A percentile compares a stretch with the other conserved stretches of the same genome.
Conservation (phyloP, 2,113 vertebrate genomes). For the Apistogramma diplotaenia region DNA sequence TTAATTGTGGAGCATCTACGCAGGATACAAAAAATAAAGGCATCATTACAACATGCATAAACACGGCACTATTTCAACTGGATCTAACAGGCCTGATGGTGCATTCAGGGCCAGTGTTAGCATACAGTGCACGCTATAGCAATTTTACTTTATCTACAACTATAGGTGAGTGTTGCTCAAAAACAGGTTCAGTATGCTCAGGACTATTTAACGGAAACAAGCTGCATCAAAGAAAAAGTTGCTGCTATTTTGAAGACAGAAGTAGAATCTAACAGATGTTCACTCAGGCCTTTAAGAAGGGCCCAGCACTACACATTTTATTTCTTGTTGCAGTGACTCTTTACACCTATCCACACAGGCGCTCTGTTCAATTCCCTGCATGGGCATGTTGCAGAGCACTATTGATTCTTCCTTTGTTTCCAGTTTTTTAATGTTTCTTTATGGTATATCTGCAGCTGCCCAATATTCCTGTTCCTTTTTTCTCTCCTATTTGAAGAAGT, state of each 20-base stretch:
- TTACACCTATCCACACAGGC: background rate
- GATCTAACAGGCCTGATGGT: background rate
- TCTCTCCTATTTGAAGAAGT: background rate
- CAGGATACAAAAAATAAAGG: background rate
- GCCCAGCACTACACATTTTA: background rate
- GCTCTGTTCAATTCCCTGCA: background rate
- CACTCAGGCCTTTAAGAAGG: background rate
- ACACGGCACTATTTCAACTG: background rate
- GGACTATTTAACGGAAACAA: background rate
- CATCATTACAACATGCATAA: background rate
- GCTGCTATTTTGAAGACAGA: background rate
- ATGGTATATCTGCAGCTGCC: background rate
- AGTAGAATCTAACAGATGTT: background rate
- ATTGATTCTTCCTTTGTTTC: constrained; percentile 49
- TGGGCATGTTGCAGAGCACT: background rate
- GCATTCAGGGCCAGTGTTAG: background rate
- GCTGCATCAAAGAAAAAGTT: background rate
- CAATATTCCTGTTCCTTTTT: background rate
- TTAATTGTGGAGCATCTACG: background rate
- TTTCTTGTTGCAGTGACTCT: constrained; percentile 8
- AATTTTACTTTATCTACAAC: background rate
- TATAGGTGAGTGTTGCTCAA: background rate
- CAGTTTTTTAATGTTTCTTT: constrained; percentile 8
- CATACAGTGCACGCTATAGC: background rate
- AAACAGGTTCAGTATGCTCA: background rate